phyloP scores from a whole-genome alignment of 2,113 vertebrate species.

The Pseudolaguvia tuberculata region DNA sequence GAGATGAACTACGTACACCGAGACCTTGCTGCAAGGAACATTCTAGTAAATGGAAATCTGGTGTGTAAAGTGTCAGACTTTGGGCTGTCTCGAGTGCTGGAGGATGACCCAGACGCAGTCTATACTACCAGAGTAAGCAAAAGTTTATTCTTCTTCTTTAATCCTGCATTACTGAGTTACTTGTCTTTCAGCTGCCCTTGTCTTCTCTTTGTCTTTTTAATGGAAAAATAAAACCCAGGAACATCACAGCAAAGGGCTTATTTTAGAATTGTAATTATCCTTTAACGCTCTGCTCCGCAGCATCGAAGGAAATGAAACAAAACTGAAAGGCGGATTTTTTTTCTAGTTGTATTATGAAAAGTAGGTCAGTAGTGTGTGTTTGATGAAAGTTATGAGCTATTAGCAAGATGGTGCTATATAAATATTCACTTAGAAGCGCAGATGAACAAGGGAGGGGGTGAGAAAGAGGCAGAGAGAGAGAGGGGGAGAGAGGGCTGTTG shows the following conservation, averaged over 20 bases:
- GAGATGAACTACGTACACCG: slow-evolving; percentile 98
- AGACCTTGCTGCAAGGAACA: slow-evolving; percentile 93
- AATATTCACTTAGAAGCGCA: not conserved
- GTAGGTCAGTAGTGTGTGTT: slow-evolving; percentile 30
- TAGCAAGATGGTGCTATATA: slow-evolving; percentile 2
- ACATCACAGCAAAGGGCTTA: slow-evolving; percentile 18
- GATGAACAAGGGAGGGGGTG: not conserved
- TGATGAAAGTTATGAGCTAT: not conserved
- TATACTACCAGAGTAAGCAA: slow-evolving; percentile 78
- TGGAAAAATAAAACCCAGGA: not conserved
- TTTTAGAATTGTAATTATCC: slow-evolving; percentile 31
- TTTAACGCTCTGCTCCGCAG: slow-evolving; percentile 8
- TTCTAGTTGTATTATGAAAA: slow-evolving; percentile 26
- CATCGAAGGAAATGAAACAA: slow-evolving; percentile 5
- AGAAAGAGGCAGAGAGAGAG: not conserved
- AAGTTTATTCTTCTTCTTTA: not conserved
- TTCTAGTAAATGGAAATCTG: slow-evolving; percentile 92
- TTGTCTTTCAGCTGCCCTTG: slow-evolving; percentile 7
- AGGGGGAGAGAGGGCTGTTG: not conserved
- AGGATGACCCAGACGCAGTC: slow-evolving; percentile 92
- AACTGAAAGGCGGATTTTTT: slow-evolving; percentile 13
- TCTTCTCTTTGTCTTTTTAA: not conserved
- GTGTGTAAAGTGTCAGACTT: slow-evolving; percentile 98
- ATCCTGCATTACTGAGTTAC: no score
- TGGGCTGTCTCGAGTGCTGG: slow-evolving; percentile 89